phyloP scores from a whole-genome alignment of 2,888 invertebrate species.

The Boloria selene region DNA sequence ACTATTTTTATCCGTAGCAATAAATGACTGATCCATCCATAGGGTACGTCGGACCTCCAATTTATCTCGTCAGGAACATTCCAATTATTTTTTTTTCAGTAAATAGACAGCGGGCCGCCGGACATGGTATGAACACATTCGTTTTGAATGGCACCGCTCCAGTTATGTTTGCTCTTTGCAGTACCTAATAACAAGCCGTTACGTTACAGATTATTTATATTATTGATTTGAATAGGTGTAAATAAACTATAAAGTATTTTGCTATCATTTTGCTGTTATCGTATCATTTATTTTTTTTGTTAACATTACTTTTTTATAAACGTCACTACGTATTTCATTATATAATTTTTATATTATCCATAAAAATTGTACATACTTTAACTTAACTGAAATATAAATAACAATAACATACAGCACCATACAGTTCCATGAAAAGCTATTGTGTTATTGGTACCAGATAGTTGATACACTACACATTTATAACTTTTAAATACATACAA shows the following conservation, averaged over 20 bases:
- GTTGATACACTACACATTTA: no score
- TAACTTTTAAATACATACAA: no score
- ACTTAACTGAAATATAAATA: no score
- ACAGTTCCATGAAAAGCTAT: no score
- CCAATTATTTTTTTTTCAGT: conserved; percentile 73
- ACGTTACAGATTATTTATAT: conserved; percentile 30
- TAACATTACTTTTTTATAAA: no score
- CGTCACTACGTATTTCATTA: no score
- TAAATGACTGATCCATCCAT: conserved; percentile 55
- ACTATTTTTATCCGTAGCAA: conserved; percentile 53
- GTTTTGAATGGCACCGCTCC: conserved; percentile 48
- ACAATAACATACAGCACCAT: no score
- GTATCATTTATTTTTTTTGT: no score
- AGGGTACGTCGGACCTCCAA: conserved; percentile 56
- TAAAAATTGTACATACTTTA: no score
- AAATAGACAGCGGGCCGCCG: conserved; percentile 60
- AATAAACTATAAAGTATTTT: not conserved
- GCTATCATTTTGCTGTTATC: no score
- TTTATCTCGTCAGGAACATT: conserved; percentile 71
- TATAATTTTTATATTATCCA: no score
- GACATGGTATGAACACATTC: conserved; percentile 56
- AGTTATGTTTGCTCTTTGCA: conserved; percentile 52
- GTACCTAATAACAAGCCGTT: conserved; percentile 31
- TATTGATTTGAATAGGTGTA: conserved; percentile 13
- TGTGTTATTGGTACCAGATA: no score